phyloP scores from a whole-genome alignment of 2,888 invertebrate genomes.

The Lordiphosa fenestrarum region DNA sequence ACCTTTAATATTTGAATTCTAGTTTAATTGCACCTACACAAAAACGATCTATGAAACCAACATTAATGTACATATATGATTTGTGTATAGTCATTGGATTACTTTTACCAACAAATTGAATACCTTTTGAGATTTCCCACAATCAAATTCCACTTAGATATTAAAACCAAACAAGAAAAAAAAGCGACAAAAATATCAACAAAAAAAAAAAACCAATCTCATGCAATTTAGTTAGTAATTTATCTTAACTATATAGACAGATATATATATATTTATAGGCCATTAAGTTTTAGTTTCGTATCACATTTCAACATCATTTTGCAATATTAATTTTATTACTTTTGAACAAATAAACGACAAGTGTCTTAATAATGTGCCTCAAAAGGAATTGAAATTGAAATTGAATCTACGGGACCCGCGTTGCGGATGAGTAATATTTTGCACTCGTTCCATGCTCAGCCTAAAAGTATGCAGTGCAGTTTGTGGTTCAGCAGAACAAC shows the following conservation, averaged over 20 bases:
- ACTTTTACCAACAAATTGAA: conserved; percentile 29
- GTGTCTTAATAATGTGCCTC: conserved; percentile 22
- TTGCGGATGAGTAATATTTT: no score
- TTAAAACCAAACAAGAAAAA: conserved; percentile 7
- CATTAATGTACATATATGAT: no score
- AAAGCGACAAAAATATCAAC: conserved; percentile 7
- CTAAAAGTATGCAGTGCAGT: no score
- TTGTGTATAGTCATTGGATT: conserved; percentile 1
- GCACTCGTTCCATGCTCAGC: no score
- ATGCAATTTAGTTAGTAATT: conserved; percentile 62
- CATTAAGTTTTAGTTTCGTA: conserved; percentile 52
- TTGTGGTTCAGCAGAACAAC: no score
- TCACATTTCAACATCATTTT: conserved; percentile 48
- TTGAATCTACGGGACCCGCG: no score
- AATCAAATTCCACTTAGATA: conserved; percentile 34
- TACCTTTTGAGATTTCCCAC: conserved; percentile 33
- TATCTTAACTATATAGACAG: conserved; percentile 18
- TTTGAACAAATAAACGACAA: conserved; percentile 61
- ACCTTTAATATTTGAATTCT: conserved; percentile 12
- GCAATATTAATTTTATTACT: conserved; percentile 64
- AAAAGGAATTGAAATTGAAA: background rate
- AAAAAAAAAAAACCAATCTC: conserved; percentile 46
- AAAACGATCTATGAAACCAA: background rate
- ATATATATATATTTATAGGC: conserved; percentile 44
- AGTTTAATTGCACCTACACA: conserved; percentile 45